These are phyloP conservation scores for Hylyphantes graminicola DNA, from an alignment of 1,140 invertebrate species.

Conservation along the genomic window DNA sequence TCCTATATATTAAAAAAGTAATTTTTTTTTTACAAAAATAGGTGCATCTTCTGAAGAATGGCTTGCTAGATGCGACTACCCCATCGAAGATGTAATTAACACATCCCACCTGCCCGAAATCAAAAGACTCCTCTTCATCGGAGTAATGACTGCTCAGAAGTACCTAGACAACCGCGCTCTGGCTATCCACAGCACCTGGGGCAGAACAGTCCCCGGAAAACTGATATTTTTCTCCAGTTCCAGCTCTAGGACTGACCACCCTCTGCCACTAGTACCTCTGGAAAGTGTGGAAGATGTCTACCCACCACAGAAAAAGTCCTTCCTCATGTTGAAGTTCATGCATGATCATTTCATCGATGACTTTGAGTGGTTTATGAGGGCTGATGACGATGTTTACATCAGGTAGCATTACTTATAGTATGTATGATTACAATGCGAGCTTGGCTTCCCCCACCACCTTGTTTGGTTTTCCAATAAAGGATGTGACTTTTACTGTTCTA, in stretches of 20 bases:
- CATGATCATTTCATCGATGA: constrained; percentile 90
- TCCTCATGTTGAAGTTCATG: constrained; percentile 98
- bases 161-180: constrained; percentile 86
- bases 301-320: constrained; percentile 98
- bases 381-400: constrained; percentile 98
- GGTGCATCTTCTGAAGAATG: neutral
- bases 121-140: constrained; percentile 76
- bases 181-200: constrained; percentile 93
- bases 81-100: constrained; percentile 39
- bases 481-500: too few relatives aligned
- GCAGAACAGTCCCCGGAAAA: constrained; percentile 83
- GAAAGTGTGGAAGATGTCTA: constrained; percentile 92
- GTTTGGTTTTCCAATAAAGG: too few relatives aligned
- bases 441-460: too few relatives aligned
- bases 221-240: constrained; percentile 86
- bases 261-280: constrained; percentile 79
- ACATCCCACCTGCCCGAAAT: constrained; percentile 47
- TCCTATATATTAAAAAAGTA: too few relatives aligned
- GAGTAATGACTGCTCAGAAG: constrained; percentile 95
- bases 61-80: neutral
- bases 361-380: constrained; percentile 97
- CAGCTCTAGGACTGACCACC: constrained; percentile 42
- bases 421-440: too few relatives aligned
- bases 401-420: too few relatives aligned
- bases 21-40: neutral